Conservation (phyloP, 2,113 vertebrate genomes). For the Fregetta grallaria region DNA sequence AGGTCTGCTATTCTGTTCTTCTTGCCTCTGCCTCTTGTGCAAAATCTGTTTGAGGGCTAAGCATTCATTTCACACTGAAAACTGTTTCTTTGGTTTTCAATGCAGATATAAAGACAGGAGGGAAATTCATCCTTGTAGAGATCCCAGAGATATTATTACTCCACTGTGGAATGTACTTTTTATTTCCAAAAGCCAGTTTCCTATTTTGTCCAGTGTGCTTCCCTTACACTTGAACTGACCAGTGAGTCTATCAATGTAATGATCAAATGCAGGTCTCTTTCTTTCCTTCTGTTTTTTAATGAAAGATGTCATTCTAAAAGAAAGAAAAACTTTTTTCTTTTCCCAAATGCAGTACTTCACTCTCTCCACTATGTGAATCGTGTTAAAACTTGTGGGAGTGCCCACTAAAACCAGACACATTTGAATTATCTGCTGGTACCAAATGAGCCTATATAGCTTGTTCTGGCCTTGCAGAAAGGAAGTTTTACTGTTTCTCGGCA, state of each 20-base stretch:
- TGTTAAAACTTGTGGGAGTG: neutral
- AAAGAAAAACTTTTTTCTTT: neutral
- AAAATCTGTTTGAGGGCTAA: neutral
- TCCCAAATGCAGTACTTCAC: neutral
- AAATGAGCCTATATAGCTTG: neutral
- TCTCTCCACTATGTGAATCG: neutral
- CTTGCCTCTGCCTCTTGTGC: neutral
- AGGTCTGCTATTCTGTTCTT: neutral
- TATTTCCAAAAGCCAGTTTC: neutral
- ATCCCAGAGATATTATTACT: neutral
- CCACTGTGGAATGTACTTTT: neutral
- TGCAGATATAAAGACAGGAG: neutral
- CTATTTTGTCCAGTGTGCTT: neutral
- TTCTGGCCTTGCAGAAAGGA: neutral
- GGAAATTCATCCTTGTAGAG: neutral
- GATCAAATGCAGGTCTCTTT: neutral
- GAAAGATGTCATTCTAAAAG: neutral
- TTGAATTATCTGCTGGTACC: neutral
- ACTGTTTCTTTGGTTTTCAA: neutral
- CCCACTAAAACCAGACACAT: neutral
- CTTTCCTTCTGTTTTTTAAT: neutral
- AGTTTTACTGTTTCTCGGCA: neutral
- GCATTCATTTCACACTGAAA: neutral
- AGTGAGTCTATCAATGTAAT: accelerated
- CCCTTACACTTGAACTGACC: neutral